Base-by-base conservation (phyloP, 2,888 invertebrate species). In the Cancer borealis region DNA sequence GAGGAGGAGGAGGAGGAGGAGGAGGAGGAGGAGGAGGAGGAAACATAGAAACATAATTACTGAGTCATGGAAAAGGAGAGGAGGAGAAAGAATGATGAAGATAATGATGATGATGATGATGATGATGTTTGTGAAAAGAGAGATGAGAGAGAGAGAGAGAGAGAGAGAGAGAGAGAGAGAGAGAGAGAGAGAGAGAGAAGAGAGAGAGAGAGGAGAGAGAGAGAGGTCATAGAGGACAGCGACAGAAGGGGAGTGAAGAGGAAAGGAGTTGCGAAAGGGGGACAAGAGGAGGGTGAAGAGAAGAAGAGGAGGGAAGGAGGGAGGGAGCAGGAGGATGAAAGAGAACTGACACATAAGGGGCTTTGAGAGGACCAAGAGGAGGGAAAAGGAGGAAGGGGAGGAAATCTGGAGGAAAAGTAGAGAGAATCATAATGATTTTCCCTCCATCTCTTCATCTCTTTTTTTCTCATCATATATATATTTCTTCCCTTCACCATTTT, bases 1-100 rank as follows among this genome's bases (percentile, higher is more conserved):
- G 47, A 88, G 47, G 88, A 47, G 66, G 66, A 66, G 66, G 66
- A 66, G 66, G 66, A 66, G 66, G 66, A 66, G 66, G 73, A 47
- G 66, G 66, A 66, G 66, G 66, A 66, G 66, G 66, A 66, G 66
- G 66, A 66, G 66, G n/a, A 73, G 21, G 21, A n/a, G n/a, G n/a
- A n/a, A n/a, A 26, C 3, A 26, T n/a, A n/a, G 73, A 73, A 73
- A 8, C 14, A 73, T 73, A 73, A 73, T 73, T 21, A 73, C 88
- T 88, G 47, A n/a, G 47, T 47, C 46, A 47, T 17, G n/a, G 39
- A 17, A 88, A 8, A 88, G 47, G 46, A 12, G 54, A 54, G 17
- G 54, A 10, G 12, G 14, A 12, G 3, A 54, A 54, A 54, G 12
- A 14, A 54, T 10, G 54, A 54, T 54, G 54, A 12, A 17, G 54